Conservation (phyloP, 2,797 vertebrate species). For the Oreochromis grahami region DNA sequence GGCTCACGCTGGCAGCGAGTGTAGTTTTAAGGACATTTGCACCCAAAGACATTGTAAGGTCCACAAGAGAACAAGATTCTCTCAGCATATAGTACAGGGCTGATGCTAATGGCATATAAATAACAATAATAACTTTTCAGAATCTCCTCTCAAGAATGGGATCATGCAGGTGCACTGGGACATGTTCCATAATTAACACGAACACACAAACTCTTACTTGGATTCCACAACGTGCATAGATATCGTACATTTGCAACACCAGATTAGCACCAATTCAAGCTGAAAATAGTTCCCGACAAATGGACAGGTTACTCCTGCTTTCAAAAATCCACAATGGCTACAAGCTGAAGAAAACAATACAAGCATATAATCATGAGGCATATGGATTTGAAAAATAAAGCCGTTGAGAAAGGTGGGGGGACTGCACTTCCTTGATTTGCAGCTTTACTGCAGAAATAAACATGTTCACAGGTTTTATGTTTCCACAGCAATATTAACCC, state of each 20-base stretch:
- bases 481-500: neutral
- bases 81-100: neutral
- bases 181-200: neutral
- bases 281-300: neutral
- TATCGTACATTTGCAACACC: neutral
- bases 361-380: rapidly evolving
- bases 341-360: neutral
- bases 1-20: neutral
- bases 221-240: neutral
- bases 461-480: neutral
- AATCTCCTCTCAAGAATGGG: neutral
- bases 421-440: neutral
- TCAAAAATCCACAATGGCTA: neutral
- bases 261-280: neutral
- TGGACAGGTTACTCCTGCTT: neutral
- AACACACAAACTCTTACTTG: neutral
- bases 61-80: rapidly evolving
- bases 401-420: neutral
- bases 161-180: neutral
- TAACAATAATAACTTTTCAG: neutral
- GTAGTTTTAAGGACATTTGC: neutral
- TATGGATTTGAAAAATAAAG: neutral
- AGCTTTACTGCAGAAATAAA: neutral
- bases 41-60: neutral
- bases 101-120: neutral